Evolutionary conservation across 2,113 vertebrate genomes (phyloP).

Genomic region (Talpa occidentalis): DNA sequence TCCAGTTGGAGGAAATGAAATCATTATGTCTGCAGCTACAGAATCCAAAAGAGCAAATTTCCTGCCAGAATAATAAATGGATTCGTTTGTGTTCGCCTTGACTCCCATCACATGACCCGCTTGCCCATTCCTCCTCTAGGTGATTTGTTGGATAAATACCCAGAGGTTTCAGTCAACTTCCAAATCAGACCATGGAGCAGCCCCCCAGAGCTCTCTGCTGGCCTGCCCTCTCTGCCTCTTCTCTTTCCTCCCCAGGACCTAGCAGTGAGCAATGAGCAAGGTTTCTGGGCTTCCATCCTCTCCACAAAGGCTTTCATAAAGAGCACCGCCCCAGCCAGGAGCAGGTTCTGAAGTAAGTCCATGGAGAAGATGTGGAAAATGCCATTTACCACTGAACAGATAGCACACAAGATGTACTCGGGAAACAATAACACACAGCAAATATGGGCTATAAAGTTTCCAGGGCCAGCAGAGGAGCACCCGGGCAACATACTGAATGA

Average conservation of each 20-base stretch:
- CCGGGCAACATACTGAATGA: rapidly evolving
- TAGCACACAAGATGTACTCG: conserved; percentile 30
- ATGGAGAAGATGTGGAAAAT: neutral
- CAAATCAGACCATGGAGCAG: neutral
- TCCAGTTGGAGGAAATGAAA: conserved; percentile 88
- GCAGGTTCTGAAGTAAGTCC: neutral
- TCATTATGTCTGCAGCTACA: conserved; percentile 89
- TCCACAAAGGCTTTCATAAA: neutral
- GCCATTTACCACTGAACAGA: conserved; percentile 7
- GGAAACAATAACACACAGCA: conserved; percentile 66
- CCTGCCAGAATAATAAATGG: conserved; percentile 91
- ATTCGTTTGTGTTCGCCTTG: conserved; percentile 87
- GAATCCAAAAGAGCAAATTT: conserved; percentile 89
- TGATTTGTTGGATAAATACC: conserved; percentile 85
- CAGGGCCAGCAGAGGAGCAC: neutral
- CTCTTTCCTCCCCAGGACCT: neutral
- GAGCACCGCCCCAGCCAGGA: neutral
- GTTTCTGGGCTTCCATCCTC: neutral
- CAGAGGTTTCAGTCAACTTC: conserved; percentile 84
- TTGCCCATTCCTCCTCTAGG: conserved; percentile 86
- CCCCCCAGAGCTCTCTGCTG: neutral
- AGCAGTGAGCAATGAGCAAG: neutral
- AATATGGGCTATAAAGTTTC: conserved; percentile 55
- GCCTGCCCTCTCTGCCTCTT: neutral
- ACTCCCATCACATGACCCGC: conserved; percentile 82